Percentiles rank a stretch among this genome's conserved stretches.
Evolutionary conservation across 2,888 invertebrate species (phyloP).

Genomic region (Tuberolachnus salignus): DNA sequence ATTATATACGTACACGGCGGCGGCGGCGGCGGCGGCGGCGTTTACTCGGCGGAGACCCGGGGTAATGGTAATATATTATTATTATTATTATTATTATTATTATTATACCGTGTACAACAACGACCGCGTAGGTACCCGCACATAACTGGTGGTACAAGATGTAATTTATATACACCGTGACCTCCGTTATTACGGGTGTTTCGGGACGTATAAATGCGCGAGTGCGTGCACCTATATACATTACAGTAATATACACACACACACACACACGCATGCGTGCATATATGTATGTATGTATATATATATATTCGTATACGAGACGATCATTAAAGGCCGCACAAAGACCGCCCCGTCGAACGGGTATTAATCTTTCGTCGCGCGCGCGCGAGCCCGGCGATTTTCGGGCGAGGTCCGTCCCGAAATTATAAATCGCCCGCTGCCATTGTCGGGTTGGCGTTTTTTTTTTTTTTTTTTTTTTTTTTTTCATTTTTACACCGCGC

Average conservation of each 20-base stretch:
- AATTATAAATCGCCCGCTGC: constrained; percentile 55
- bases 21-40: too few species aligned
- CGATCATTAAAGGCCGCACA: constrained; percentile 48
- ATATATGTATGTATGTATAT: neutral
- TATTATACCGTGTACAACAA: neutral
- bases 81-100: neutral
- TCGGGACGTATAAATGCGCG: neutral
- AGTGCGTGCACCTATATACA: neutral
- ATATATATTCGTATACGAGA: neutral
- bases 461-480: too few species aligned
- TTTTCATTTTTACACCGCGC: constrained; percentile 21
- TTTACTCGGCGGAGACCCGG: too few species aligned
- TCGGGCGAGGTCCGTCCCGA: constrained; percentile 19
- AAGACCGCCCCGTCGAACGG: constrained; percentile 54
- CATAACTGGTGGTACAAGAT: too few species aligned
- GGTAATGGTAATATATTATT: neutral
- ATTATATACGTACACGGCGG: neutral
- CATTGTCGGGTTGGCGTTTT: constrained; percentile 44
- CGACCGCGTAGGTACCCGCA: neutral
- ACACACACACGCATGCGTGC: neutral
- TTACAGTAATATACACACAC: neutral
- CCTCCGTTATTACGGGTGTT: too few species aligned
- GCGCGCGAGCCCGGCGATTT: too few species aligned
- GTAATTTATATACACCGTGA: too few species aligned
- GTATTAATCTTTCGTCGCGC: constrained; percentile 46